Percentiles rank a stretch among this genome's conserved stretches.
phyloP scores from a whole-genome alignment of 2,888 invertebrate genomes.

The Xestobium rufovillosum region DNA sequence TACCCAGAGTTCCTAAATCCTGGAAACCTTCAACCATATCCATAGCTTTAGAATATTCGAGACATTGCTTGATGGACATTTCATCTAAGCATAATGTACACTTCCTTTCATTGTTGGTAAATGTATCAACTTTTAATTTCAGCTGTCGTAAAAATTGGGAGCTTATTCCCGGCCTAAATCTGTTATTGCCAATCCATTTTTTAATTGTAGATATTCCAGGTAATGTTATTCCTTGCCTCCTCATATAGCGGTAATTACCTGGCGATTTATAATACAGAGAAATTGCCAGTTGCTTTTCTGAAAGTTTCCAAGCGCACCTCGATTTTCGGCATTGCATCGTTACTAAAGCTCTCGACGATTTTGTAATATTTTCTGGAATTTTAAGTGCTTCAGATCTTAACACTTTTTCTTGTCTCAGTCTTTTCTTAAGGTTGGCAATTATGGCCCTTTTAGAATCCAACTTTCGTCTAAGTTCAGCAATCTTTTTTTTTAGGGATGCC shows the following conservation, averaged over 20 bases:
- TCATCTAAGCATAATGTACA: slow-evolving; percentile 11
- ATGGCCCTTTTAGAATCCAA: too few relatives aligned
- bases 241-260: slow-evolving; percentile 6
- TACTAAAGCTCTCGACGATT: not conserved
- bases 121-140: not conserved
- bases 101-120: slow-evolving; percentile 2
- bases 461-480: too few relatives aligned
- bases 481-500: too few relatives aligned
- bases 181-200: slow-evolving; percentile 7
- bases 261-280: slow-evolving; percentile 12
- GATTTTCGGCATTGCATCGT: not conserved
- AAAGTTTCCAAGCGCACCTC: not conserved
- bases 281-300: slow-evolving; percentile 7
- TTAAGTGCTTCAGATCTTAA: too few relatives aligned
- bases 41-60: slow-evolving; percentile 6
- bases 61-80: slow-evolving; percentile 8
- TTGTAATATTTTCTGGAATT: too few relatives aligned
- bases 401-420: too few relatives aligned
- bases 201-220: slow-evolving; percentile 8
- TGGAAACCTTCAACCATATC: slow-evolving; percentile 10
- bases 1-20: slow-evolving; percentile 12
- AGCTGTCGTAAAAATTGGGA: not conserved
- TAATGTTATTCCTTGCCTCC: slow-evolving; percentile 6
- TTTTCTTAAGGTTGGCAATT: too few relatives aligned
- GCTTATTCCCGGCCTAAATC: slow-evolving; percentile 2